Conservation (phyloP, 2,113 vertebrate species). For the Bettongia penicillata region DNA sequence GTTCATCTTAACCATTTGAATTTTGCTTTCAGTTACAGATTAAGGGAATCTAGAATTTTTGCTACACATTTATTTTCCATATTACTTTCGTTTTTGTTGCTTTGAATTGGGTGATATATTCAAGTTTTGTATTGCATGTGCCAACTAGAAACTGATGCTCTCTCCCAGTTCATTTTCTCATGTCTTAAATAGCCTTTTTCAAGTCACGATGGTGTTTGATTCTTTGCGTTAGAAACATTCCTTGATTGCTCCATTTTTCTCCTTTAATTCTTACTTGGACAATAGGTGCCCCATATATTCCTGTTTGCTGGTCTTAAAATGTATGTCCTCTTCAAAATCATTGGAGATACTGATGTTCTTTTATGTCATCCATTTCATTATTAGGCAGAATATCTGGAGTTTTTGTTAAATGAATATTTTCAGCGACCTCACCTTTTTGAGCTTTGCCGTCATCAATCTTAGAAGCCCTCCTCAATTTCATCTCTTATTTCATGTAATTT, state of each 20-base stretch:
- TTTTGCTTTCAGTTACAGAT: neutral
- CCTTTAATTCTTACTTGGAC: neutral
- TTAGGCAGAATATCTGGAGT: neutral
- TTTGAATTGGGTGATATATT: neutral
- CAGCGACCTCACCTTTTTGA: neutral
- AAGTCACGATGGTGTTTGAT: neutral
- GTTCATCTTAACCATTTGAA: neutral
- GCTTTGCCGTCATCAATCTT: neutral
- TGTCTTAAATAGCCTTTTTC: neutral
- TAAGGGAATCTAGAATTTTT: neutral
- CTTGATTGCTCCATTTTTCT: neutral
- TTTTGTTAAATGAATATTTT: neutral
- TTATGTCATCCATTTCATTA: neutral
- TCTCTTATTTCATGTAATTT: neutral
- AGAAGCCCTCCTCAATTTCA: neutral
- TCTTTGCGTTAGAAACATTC: neutral
- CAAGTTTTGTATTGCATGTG: neutral
- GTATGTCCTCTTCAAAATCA: neutral
- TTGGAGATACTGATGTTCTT: neutral
- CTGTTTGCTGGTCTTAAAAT: neutral
- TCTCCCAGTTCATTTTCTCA: neutral
- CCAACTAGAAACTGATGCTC: neutral
- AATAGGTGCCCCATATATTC: neutral
- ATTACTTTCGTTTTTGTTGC: neutral
- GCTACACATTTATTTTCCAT: neutral